phyloP scores from a whole-genome alignment of 2,888 invertebrate species.

The Heliconius aoede region DNA sequence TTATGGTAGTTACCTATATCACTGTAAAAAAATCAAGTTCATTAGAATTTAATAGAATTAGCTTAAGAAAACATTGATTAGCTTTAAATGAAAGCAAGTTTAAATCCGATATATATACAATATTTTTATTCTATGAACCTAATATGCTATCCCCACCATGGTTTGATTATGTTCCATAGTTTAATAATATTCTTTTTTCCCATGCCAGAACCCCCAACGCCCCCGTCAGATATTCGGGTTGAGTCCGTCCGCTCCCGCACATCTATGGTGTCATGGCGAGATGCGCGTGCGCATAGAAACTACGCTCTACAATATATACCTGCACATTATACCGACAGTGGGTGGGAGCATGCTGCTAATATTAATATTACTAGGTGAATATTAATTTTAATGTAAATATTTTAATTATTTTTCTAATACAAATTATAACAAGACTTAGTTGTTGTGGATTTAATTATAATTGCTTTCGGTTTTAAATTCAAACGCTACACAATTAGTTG shows the following conservation, averaged over 20 bases:
- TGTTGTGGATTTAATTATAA: too few species aligned
- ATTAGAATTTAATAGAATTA: too few species aligned
- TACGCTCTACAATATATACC: slow-evolving; percentile 72
- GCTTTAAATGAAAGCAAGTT: too few species aligned
- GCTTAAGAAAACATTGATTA: too few species aligned
- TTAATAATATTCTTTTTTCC: neutral
- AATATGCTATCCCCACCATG: too few species aligned
- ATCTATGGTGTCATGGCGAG: slow-evolving; percentile 68
- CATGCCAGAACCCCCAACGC: slow-evolving; percentile 73
- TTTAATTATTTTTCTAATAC: too few species aligned
- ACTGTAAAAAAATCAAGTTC: too few species aligned
- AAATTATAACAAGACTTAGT: too few species aligned
- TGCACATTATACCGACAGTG: slow-evolving; percentile 60
- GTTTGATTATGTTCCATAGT: too few species aligned
- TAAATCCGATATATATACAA: neutral
- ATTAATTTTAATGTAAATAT: neutral
- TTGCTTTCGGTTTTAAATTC: too few species aligned
- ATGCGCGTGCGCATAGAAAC: slow-evolving; percentile 64
- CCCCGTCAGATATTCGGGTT: slow-evolving; percentile 72
- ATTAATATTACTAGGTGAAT: slow-evolving; percentile 71
- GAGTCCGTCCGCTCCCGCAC: slow-evolving; percentile 66
- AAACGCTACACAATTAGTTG: neutral
- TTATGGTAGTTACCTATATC: neutral
- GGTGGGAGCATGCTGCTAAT: slow-evolving; percentile 71
- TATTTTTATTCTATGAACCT: neutral